Conservation (phyloP, 1,140 invertebrate genomes). For the Temnothorax nylanderi region DNA sequence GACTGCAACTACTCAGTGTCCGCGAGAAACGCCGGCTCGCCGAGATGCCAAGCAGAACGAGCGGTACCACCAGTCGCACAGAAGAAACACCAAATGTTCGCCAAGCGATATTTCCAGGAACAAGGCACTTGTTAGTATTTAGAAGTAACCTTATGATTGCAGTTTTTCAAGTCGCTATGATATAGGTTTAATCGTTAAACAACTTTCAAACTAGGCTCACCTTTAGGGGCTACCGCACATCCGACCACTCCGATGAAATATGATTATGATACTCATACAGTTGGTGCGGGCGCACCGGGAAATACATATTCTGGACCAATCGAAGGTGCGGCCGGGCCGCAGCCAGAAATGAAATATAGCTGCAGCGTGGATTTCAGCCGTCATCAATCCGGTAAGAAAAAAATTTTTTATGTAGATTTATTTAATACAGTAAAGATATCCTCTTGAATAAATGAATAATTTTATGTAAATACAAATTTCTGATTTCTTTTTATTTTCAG, state of each 20-base stretch:
- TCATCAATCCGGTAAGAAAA: constrained; percentile 84
- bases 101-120: constrained; percentile 93
- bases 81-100: constrained; percentile 97
- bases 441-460: background rate
- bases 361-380: constrained; percentile 90
- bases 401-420: background rate
- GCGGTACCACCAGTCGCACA: constrained; percentile 91
- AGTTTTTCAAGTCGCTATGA: background rate
- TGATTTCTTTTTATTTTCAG: constrained; percentile 67
- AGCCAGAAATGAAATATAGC: constrained; percentile 90
- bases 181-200: background rate
- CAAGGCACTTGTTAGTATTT: constrained; percentile 78
- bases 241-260: constrained; percentile 88
- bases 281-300: constrained; percentile 85
- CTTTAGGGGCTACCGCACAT: constrained; percentile 81
- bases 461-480: background rate
- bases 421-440: background rate
- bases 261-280: constrained; percentile 87
- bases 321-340: constrained; percentile 86
- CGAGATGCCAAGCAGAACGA: constrained; percentile 81
- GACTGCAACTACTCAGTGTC: constrained; percentile 89
- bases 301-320: constrained; percentile 84
- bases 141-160: background rate
- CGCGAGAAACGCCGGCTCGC: constrained; percentile 78
- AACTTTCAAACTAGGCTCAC: constrained; percentile 73